Base-by-base conservation (phyloP, 2,113 vertebrate species). In the Antigone vipio region DNA sequence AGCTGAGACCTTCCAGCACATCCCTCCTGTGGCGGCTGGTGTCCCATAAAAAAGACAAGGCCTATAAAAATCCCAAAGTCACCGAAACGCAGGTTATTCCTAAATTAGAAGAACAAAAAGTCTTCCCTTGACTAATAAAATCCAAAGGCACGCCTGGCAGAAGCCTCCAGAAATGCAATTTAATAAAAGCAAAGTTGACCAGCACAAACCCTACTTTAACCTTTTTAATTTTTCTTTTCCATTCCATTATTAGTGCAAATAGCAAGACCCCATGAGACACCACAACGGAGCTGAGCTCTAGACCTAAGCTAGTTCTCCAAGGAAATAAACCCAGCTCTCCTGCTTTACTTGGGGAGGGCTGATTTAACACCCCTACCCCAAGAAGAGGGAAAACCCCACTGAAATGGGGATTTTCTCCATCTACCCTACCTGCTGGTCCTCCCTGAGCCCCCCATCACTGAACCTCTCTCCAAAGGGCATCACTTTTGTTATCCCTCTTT, bases 211-310 rank as follows among this genome's bases (percentile, higher is more conserved):
- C 68, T 73, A 64, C 82, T 93, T 93, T 93, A 93, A 93, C 89
- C 87, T 95, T 92, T 94, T 32, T 18, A 69, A 78, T 80, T 89
- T 81, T 60, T 8, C 73, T 80, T 85, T 32, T 66, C 88, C 84
- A 32, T 85, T 72, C 76, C 76, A 68, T 93, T 96, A 91, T 89
- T 50, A 93, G 93, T 76, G 92, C 93, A 92, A 91, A 96, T 72
- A 96, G 67, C 78, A 92, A 58, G 45, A 76, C 40, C 45, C 21
- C 3, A 1, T 52, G 85, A 92, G 80, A 50, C 13, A n/a, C 29
- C 35, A 35, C 72, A 49, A 6, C 5, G 0, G 74, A 91, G 92
- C 44, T 11, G 7, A 95, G 90, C 87, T 94, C 75, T 56, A 85
- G 74, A 63, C 80, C 80, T 68, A 73, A 85, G 60, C 50, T 15